Evolutionary conservation across 2,797 vertebrate species (phyloP), one percentile per base, ranked within the genome.

Genomic region (Spinus pinus): DNA sequence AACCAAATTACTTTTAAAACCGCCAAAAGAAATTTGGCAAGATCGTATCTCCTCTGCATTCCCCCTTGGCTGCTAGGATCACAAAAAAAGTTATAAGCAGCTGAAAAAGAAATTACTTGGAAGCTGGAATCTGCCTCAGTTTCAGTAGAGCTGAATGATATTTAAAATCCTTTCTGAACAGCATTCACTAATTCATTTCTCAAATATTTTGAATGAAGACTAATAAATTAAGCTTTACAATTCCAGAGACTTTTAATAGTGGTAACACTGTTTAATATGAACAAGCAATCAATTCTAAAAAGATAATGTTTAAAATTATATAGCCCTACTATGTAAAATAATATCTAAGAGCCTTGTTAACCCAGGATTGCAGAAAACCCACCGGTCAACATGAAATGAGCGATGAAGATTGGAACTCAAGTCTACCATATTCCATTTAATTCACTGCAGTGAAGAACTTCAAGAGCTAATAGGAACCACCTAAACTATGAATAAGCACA

Each of bases 11-110:
- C 93, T 84, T 85, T 94, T 94, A 94, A 93, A 96, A 93, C 75
- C 80, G 95, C 87, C 93, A 92, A 94, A 94, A 93, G 85, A 96
- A 96, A 91, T 93, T 81, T 96, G 95, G 89, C 94, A 94, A 93
- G 73, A 88, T 93, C 9, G 0, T 93, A 92, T 88, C 90, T 91
- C 58, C 80, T 94, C 91, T 31, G 27, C 47, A 83, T 33, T 37
- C 39, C 60, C 51, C 11, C 41, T 71, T 66, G 84, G 75, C 81
- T 95, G 67, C 61, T 88, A 70, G 61, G 79, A 93, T 94, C 80
- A 89, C 71, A 64, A 80, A 94, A 97, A 92, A 91, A 92, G 74
- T 87, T 95, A 58, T 14, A 77, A 89, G 65, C 64, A 85, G 78
- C 67, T 57, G 60, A 77, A 77, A 95, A 92, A 94, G 83, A 80